These are phyloP conservation scores for Valencia hispanica DNA, from an alignment of 2,797 vertebrate species.

Conservation along the genomic window DNA sequence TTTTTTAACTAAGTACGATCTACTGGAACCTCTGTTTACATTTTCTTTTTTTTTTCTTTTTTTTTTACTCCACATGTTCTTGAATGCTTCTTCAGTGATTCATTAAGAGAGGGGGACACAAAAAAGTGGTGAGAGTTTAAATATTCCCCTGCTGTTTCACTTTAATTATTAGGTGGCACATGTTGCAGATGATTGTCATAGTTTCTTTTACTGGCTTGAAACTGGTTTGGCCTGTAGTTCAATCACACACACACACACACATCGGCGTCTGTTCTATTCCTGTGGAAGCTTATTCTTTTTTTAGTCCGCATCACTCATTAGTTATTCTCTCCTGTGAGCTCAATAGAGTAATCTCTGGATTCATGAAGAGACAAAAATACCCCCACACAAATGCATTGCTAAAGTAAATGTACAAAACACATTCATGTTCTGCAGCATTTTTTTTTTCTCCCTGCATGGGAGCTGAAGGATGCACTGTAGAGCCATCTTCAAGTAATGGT, in stretches of 20 bases:
- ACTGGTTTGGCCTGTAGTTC: background rate
- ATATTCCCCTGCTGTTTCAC: conserved; percentile 2
- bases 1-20: conserved; percentile 32
- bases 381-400: background rate
- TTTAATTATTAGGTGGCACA: background rate
- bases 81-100: conserved; percentile 65
- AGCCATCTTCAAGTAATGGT: background rate
- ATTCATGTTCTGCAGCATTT: background rate
- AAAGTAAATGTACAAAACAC: background rate
- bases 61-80: conserved; percentile 62
- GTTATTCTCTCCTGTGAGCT: background rate
- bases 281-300: background rate
- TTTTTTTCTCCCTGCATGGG: background rate
- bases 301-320: background rate
- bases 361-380: background rate
- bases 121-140: conserved; percentile 16
- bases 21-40: conserved; percentile 1
- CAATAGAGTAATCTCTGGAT: background rate
- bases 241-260: background rate
- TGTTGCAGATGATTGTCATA: background rate
- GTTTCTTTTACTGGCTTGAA: background rate
- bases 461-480: background rate
- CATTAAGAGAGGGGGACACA: conserved; percentile 22
- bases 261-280: background rate
- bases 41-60: too few relatives aligned